Evolutionary conservation across 1,140 invertebrate genomes (phyloP), one percentile per base, ranked within the genome.

Genomic region (Caligus rogercresseyi): DNA sequence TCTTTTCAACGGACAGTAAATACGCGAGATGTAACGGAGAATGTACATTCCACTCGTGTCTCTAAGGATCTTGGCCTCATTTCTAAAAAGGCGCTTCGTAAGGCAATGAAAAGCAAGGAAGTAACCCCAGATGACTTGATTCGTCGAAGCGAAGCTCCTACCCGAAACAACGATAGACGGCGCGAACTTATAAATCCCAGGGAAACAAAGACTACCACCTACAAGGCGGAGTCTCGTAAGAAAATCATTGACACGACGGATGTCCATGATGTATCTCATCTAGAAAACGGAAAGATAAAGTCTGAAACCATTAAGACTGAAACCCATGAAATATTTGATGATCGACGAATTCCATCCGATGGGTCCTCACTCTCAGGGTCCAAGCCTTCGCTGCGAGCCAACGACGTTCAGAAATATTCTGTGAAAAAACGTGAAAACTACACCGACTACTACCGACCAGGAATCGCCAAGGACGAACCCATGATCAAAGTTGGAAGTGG

Each of bases 221-320:
- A 43, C 26, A 18, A 60, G 26, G 26, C 26, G 24, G 57, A 25
- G 1, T 25, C 57, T 18, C 21, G 57, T 11, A 60, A 60, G 65
- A 85, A 85, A 71, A 83, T 83, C 25, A 80, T 85, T 67, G 86
- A 89, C 73, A 87, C 86, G 55, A 86, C 89, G 77, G 85, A 88
- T 66, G 84, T 81, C 43, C 77, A 72, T 67, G 71, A 79, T 70
- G 69, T 65, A 20, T 68, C 65, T 51, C 62, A 64, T 1, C 63
- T 68, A 55, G 25, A 63, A 23, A 85, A 88, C 74, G 89, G 89
- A 14, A 82, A 84, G 65, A 79, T 91, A 60, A 80, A 89, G 64
- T 91, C 87, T 0, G 87, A 91, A 75, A 86, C 71, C 1, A 67
- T 67, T 14, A 65, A 68, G 19, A 76, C 73, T 0, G 69, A 71